phyloP scores from a whole-genome alignment of 1,140 invertebrate genomes.

The Drosophila tristis region DNA sequence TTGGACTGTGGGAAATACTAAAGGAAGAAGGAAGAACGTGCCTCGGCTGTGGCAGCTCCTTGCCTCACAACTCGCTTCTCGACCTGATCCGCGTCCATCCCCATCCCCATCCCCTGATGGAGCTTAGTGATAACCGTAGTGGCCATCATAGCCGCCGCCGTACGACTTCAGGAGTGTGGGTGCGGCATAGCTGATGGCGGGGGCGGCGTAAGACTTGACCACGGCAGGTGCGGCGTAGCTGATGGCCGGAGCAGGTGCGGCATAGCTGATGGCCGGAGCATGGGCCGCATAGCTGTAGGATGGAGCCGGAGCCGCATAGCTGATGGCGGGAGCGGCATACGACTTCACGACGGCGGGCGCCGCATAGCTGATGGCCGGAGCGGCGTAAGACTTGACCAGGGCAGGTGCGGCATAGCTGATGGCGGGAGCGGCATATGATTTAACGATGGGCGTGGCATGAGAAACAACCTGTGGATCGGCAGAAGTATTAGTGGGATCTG shows the following conservation, averaged over 20 bases:
- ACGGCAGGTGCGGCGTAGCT: conserved; percentile 36
- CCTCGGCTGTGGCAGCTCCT: conserved; percentile 37
- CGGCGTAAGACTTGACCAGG: conserved; percentile 57
- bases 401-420: conserved; percentile 41
- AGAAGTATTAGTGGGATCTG: neutral
- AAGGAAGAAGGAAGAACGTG: conserved; percentile 48
- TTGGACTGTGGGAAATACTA: conserved; percentile 27
- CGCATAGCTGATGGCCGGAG: conserved; percentile 66
- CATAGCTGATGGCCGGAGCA: conserved; percentile 57
- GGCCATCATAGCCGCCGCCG: conserved; percentile 32
- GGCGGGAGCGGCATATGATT: conserved; percentile 47
- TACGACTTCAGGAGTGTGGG: conserved; percentile 67
- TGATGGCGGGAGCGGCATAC: conserved; percentile 58
- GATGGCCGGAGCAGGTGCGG: conserved; percentile 43
- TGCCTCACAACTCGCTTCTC: conserved; percentile 19
- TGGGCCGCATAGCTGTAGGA: conserved; percentile 57
- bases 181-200: conserved; percentile 68
- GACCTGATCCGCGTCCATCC: conserved; percentile 1
- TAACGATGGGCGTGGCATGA: conserved; percentile 54
- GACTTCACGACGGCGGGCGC: conserved; percentile 66
- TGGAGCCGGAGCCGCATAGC: conserved; percentile 44
- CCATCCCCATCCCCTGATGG: neutral
- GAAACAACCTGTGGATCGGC: conserved; percentile 43
- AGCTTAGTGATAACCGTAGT: conserved; percentile 43
- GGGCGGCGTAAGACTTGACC: conserved; percentile 61